Conservation (phyloP, 2,113 vertebrate species). For the Uropsilus gracilis region DNA sequence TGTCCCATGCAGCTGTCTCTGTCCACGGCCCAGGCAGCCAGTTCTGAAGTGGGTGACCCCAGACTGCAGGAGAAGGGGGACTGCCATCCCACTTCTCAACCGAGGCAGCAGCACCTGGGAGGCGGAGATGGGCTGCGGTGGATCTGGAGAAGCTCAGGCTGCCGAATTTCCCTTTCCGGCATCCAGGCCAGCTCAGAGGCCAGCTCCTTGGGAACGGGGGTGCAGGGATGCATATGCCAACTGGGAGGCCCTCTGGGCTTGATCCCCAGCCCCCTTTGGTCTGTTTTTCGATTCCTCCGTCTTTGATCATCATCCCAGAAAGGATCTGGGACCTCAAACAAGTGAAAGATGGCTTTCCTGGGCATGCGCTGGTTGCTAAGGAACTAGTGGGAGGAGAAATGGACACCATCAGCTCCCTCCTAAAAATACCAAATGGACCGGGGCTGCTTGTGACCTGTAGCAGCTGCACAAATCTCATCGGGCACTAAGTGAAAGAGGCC, state of each 20-base stretch:
- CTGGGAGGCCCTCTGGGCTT: background rate
- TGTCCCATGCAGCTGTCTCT: background rate
- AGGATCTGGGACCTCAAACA: slow-evolving; percentile 32
- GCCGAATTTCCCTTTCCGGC: background rate
- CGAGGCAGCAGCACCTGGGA: background rate
- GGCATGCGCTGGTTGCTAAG: slow-evolving; percentile 80
- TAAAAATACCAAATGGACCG: slow-evolving; percentile 79
- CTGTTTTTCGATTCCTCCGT: background rate
- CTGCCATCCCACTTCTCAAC: background rate
- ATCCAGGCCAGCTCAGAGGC: background rate
- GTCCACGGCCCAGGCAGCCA: background rate
- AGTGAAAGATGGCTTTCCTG: slow-evolving; percentile 61
- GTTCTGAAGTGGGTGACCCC: background rate
- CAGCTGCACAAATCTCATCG: slow-evolving; percentile 29
- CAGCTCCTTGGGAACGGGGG: rapidly evolving
- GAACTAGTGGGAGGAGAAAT: slow-evolving; percentile 74
- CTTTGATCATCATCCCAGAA: background rate
- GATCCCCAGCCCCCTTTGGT: rapidly evolving
- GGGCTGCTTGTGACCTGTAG: slow-evolving; percentile 21
- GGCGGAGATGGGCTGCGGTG: no score
- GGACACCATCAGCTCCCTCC: slow-evolving; percentile 72
- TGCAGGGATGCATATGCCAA: no score
- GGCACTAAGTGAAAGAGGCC: background rate
- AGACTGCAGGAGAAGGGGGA: background rate
- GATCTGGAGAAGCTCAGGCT: no score